A percentile compares a stretch with the other conserved stretches of the same genome.
Conservation (phyloP, 2,113 vertebrate species). For the Alectura lathami region DNA sequence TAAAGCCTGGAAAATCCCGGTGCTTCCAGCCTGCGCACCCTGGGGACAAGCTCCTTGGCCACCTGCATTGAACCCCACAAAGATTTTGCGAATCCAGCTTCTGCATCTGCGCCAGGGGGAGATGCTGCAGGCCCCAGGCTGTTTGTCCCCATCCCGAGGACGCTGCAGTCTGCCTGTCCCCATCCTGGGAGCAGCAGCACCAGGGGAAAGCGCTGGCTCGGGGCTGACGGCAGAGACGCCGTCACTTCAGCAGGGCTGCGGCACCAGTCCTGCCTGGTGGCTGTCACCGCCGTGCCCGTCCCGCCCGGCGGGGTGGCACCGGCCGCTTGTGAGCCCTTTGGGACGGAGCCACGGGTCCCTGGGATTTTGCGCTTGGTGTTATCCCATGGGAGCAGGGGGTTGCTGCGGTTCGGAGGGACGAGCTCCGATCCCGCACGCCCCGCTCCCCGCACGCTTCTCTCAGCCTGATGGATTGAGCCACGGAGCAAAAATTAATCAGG, state of each 20-base stretch:
- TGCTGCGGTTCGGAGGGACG: fast-evolving
- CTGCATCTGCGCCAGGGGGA: fast-evolving
- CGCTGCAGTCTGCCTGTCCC: not conserved
- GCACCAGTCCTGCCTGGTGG: not conserved
- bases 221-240: not conserved
- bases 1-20: fast-evolving
- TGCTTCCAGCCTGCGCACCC: not conserved
- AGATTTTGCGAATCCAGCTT: not conserved
- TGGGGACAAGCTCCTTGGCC: not conserved
- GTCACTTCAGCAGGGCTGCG: not conserved
- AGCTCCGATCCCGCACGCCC: fast-evolving
- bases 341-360: not conserved
- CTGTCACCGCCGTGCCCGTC: fast-evolving
- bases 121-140: fast-evolving
- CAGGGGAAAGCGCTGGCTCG: not conserved
- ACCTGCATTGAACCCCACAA: not conserved
- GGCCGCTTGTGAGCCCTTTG: fast-evolving
- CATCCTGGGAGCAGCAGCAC: not conserved
- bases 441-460: fast-evolving
- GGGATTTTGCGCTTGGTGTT: not conserved
- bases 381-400: fast-evolving
- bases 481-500: not conserved
- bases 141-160: not conserved
- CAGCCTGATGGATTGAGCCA: not conserved
- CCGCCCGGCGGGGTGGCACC: not conserved